Conservation (phyloP, 2,888 invertebrate species). For the Trachelus tabidus region DNA sequence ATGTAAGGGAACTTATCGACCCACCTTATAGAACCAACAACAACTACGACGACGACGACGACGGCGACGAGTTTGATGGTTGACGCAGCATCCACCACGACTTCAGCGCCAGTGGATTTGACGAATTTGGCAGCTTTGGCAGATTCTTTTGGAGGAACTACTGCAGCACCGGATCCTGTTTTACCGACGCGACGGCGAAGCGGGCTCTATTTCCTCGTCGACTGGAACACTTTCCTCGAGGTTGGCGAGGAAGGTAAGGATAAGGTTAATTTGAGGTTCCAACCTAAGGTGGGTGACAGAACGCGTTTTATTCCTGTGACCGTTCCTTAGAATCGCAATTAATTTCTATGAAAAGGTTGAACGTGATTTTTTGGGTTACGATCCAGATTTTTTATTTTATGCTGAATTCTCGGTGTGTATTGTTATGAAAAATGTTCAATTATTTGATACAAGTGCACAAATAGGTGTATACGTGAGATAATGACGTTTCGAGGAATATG, state of each 20-base stretch:
- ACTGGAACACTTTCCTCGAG: slow-evolving; percentile 88
- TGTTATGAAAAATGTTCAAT: background rate
- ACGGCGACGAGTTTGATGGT: slow-evolving; percentile 23
- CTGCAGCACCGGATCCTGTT: slow-evolving; percentile 72
- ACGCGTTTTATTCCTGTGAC: slow-evolving; percentile 80
- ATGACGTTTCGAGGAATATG: background rate
- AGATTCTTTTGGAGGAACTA: slow-evolving; percentile 80
- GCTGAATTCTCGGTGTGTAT: background rate
- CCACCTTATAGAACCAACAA: slow-evolving; percentile 20
- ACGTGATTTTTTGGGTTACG: background rate
- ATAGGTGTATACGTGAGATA: background rate
- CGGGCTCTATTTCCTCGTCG: slow-evolving; percentile 86
- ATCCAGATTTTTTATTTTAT: background rate
- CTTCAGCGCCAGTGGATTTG: slow-evolving; percentile 66
- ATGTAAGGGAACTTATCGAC: slow-evolving; percentile 14
- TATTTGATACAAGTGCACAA: background rate
- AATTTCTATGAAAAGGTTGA: background rate
- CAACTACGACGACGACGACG: slow-evolving; percentile 37
- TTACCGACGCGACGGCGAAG: slow-evolving; percentile 77
- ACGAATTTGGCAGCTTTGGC: slow-evolving; percentile 75
- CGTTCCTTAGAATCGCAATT: slow-evolving; percentile 71
- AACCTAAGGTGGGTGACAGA: slow-evolving; percentile 84
- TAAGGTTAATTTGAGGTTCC: slow-evolving; percentile 82
- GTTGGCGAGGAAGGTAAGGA: slow-evolving; percentile 81
- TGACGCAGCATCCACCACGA: slow-evolving; percentile 12